Percentiles rank a stretch among this genome's conserved stretches.
These are phyloP conservation scores for Dreissena rostriformis DNA, from an alignment of 1,140 invertebrate genomes.

Conservation along the genomic window DNA sequence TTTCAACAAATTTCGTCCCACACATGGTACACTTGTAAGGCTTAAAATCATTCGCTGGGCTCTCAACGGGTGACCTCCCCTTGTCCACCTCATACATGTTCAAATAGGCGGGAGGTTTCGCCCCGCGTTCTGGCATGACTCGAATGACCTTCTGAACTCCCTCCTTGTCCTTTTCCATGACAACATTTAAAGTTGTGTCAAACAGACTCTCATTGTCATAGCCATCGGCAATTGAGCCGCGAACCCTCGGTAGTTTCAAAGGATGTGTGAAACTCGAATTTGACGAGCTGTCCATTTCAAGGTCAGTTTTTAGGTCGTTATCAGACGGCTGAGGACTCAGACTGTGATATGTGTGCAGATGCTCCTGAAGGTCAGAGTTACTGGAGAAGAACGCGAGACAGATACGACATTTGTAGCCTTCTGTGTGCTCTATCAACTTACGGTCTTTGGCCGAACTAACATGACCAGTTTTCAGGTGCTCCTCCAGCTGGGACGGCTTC, in stretches of 20 bases:
- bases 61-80: neutral
- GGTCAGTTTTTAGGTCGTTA: too few relatives aligned
- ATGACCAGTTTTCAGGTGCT: neutral
- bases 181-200: slow-evolving; percentile 46
- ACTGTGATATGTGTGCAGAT: too few relatives aligned
- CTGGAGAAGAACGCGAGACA: too few relatives aligned
- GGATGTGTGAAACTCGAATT: too few relatives aligned
- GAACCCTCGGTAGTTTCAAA: too few relatives aligned
- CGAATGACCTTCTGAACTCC: slow-evolving; percentile 51
- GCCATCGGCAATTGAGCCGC: too few relatives aligned
- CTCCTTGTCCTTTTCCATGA: slow-evolving; percentile 47
- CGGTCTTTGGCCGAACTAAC: too few relatives aligned
- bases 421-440: too few relatives aligned
- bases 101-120: neutral
- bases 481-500: neutral
- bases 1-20: slow-evolving; percentile 44
- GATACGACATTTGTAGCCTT: too few relatives aligned
- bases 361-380: too few relatives aligned
- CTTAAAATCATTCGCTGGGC: neutral
- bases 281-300: too few relatives aligned
- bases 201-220: slow-evolving; percentile 5
- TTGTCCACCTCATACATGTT: neutral
- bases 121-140: slow-evolving; percentile 39
- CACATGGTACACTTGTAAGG: slow-evolving; percentile 50
- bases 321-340: too few relatives aligned